Percentiles rank a stretch among this genome's conserved stretches.
Conservation (phyloP, 2,113 vertebrate genomes). For the Tychaedon coryphoeus region DNA sequence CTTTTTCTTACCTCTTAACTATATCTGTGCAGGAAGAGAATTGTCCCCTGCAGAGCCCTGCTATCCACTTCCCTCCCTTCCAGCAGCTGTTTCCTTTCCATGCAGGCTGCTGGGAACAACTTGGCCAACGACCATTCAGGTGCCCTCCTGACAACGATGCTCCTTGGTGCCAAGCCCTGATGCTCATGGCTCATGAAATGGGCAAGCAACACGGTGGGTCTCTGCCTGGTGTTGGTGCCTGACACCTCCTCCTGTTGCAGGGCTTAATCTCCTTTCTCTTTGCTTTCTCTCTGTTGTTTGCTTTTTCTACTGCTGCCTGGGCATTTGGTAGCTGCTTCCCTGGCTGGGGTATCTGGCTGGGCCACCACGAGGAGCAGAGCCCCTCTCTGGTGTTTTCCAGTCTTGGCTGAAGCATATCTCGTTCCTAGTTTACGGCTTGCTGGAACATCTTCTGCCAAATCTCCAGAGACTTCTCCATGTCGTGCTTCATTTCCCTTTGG, state of each 20-base stretch:
- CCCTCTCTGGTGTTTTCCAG: neutral
- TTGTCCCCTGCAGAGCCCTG: accelerated
- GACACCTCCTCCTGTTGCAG: accelerated
- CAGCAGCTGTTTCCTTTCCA: neutral
- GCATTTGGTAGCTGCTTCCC: neutral
- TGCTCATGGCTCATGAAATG: neutral
- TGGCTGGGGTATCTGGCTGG: neutral
- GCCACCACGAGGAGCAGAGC: neutral
- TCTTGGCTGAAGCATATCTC: neutral
- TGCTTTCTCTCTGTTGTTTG: neutral
- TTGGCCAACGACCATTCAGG: accelerated
- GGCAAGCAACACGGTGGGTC: accelerated
- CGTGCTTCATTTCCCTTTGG: neutral
- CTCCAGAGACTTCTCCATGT: neutral
- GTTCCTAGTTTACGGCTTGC: neutral
- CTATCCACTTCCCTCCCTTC: neutral
- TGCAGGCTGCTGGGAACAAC: neutral
- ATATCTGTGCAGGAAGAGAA: accelerated
- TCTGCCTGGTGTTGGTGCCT: neutral
- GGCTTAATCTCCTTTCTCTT: neutral
- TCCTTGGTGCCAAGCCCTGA: neutral
- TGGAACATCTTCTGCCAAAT: neutral
- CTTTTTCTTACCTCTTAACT: neutral
- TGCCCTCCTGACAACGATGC: neutral
- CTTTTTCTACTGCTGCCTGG: neutral